Evolutionary conservation across 1,140 invertebrate species (phyloP), one percentile per base, ranked within the genome.

Genomic region (Brachionus angularis): DNA sequence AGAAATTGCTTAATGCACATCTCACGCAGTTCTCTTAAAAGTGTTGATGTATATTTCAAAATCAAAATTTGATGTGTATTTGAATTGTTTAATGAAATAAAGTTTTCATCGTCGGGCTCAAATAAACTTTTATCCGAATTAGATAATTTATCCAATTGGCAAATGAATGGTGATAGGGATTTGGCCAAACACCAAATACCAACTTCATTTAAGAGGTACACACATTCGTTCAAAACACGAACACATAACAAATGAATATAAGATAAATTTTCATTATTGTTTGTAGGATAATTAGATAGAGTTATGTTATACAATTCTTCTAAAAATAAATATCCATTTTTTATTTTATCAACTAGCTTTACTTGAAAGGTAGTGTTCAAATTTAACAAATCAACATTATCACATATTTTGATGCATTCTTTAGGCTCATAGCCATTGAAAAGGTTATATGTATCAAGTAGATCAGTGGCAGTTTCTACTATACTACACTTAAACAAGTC

Each of bases 1-100:
- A 89, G 77, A 36, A 90, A 80, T 79, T 87, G 89, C 73, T 88
- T 83, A 7, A 89, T 87, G 75, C 87, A 86, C 33, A 85, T 67
- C 25, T 78, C 62, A 10, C 64, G 27, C 39, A 76, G 74, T 77
- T 76, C 83, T 82, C 46, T 14, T 42, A 70, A 27, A 34, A 50
- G 8, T 70, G 46, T 50, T 3, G 46, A 50, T 5, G n/a, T 36
- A 18, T 33, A 70, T 27, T 70, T 39, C 8, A 36, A 47, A 50
- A 18, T 52, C 3, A 50, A 31, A 12, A 52, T 34, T 29, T 70
- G 67, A 23, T 64, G 58, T 8, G 18, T 21, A 2, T 16, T 46
- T 2, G 42, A 42, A 47, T 39, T 58, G 36, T 58, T 23, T 12
- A 64, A 42, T 39, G 34, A 39, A 3, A 8, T n/a, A 39, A n/a